phyloP scores from a whole-genome alignment of 2,888 invertebrate species.

The Pristionchus maxplancki region DNA sequence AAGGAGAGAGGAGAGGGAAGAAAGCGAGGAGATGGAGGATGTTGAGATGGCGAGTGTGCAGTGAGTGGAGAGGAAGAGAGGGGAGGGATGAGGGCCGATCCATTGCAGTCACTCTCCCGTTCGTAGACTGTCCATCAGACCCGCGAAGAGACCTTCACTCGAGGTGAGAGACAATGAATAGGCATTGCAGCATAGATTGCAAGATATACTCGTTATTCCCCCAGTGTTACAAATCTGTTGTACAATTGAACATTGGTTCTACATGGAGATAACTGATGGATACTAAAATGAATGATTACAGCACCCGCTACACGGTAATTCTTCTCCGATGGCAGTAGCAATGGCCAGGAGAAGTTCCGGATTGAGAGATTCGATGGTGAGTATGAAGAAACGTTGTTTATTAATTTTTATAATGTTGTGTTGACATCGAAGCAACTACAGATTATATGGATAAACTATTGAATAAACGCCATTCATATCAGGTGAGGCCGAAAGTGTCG shows the following conservation, averaged over 20 bases:
- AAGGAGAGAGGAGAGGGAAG: not conserved
- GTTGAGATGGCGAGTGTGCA: conserved; percentile 1
- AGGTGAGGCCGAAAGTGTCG: conserved; percentile 20
- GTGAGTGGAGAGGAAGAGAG: not conserved
- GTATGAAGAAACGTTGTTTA: not conserved
- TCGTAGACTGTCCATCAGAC: not conserved
- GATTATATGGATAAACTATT: no score
- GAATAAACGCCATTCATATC: no score
- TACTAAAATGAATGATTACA: not conserved
- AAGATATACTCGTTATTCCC: no score
- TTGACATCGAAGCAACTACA: no score
- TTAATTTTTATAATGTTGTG: no score
- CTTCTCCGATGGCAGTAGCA: conserved; percentile 5
- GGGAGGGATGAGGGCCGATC: not conserved
- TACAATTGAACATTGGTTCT: no score
- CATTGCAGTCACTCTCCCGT: not conserved
- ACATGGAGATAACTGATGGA: no score
- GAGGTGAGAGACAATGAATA: not conserved
- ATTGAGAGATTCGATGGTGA: not conserved
- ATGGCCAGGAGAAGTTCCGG: not conserved
- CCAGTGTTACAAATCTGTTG: not conserved
- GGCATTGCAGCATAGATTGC: not conserved
- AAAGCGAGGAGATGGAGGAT: not conserved
- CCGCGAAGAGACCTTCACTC: not conserved
- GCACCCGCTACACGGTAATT: not conserved